Evolutionary conservation across 2,113 vertebrate genomes (phyloP).

Genomic region (Pao palembangensis): DNA sequence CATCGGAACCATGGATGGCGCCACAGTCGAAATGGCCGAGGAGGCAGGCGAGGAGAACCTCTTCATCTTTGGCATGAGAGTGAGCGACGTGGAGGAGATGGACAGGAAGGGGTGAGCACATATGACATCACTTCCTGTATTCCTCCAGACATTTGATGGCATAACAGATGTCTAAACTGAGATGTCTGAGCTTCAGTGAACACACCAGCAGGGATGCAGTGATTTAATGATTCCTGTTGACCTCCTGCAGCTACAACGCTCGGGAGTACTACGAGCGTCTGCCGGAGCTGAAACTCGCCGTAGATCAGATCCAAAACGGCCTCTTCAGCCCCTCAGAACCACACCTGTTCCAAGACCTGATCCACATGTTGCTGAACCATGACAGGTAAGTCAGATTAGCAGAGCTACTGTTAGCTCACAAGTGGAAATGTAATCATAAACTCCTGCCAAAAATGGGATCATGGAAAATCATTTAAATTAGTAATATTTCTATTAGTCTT

Average conservation of each 20-base stretch:
- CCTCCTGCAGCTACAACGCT: constrained; percentile 81
- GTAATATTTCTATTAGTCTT: no score
- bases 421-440: not conserved
- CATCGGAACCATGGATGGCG: constrained; percentile 97
- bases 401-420: not conserved
- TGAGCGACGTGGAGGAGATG: constrained; percentile 85
- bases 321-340: constrained; percentile 88
- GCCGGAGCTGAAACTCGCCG: constrained; percentile 84
- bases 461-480: no score
- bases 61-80: constrained; percentile 96
- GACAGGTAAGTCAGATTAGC: constrained; percentile 78
- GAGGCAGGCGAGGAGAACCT: constrained; percentile 93
- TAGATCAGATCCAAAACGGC: constrained; percentile 88
- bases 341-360: constrained; percentile 84
- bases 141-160: no score
- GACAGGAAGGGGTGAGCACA: constrained; percentile 81
- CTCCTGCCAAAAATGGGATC: no score
- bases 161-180: no score
- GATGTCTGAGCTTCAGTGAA: no score
- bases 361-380: constrained; percentile 89
- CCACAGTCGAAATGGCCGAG: constrained; percentile 97
- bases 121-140: no score
- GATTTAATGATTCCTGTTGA: no score
- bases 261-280: constrained; percentile 82
- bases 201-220: no score